Evolutionary conservation across 2,113 vertebrate species (phyloP).

Genomic region (Tetrax tetrax): DNA sequence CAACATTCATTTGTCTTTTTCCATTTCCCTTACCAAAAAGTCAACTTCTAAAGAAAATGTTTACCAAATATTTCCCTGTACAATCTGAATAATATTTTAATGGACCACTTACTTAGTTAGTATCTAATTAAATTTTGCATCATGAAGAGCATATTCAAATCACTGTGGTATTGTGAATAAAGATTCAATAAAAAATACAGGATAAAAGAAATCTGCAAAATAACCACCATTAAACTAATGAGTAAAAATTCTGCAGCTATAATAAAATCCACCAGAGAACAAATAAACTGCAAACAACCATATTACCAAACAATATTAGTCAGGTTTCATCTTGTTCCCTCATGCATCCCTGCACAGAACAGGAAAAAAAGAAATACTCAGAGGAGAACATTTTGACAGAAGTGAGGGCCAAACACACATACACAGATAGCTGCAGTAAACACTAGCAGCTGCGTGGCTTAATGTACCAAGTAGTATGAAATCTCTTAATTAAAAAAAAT

Average conservation of each 20-base stretch:
- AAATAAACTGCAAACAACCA: conserved; percentile 43
- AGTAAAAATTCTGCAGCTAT: conserved; percentile 63
- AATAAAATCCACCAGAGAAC: conserved; percentile 62
- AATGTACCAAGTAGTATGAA: conserved; percentile 29
- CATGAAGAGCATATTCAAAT: conserved; percentile 54
- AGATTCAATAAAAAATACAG: conserved; percentile 62
- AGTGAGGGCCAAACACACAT: conserved; percentile 20
- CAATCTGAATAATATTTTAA: conserved; percentile 64
- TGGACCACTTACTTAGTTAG: conserved; percentile 56
- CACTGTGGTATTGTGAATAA: conserved; percentile 61
- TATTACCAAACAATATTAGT: conserved; percentile 65
- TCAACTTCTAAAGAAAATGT: conserved; percentile 60
- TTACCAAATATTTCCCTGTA: conserved; percentile 62
- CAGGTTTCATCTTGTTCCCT: conserved; percentile 37
- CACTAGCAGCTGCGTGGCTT: conserved; percentile 54
- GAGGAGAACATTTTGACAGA: conserved; percentile 21
- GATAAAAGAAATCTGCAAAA: conserved; percentile 62
- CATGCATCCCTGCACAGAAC: background rate
- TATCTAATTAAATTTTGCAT: conserved; percentile 64
- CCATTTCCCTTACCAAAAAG: conserved; percentile 43
- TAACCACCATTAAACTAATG: conserved; percentile 70
- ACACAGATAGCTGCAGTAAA: conserved; percentile 14
- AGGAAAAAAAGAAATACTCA: conserved; percentile 7
- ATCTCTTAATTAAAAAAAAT: conserved; percentile 65
- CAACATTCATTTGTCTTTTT: conserved; percentile 39